A percentile compares a stretch with the other conserved stretches of the same genome.
These are phyloP conservation scores for Pseudotriccus pelzelni DNA, from an alignment of 2,797 vertebrate species.

Conservation along the genomic window DNA sequence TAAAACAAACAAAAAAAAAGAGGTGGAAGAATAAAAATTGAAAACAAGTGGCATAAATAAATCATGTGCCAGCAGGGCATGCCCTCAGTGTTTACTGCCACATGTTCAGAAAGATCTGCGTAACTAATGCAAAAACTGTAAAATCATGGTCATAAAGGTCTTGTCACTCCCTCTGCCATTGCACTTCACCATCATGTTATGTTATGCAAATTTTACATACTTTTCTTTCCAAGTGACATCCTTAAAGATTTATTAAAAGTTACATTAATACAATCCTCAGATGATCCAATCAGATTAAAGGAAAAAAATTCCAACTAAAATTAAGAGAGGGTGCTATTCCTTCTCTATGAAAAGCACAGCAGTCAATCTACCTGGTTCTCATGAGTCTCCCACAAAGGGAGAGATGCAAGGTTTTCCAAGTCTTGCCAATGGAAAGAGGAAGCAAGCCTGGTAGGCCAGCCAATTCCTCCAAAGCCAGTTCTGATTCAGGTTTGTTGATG, in stretches of 20 bases:
- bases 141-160: not conserved
- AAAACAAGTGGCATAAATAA: conserved; percentile 43
- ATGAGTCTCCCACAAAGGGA: not conserved
- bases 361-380: not conserved
- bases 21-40: not conserved
- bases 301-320: not conserved
- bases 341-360: not conserved
- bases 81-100: conserved; percentile 42
- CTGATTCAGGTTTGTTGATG: not conserved
- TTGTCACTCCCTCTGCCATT: not conserved
- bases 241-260: not conserved
- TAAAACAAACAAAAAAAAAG: not conserved
- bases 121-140: not conserved
- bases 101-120: not conserved
- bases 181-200: not conserved
- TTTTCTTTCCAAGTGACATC: not conserved
- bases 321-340: not conserved
- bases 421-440: not conserved
- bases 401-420: not conserved
- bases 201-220: not conserved
- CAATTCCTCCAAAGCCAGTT: not conserved
- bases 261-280: not conserved
- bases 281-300: not conserved
- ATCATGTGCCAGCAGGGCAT: not conserved
- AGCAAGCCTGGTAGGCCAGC: not conserved